phyloP scores from a whole-genome alignment of 1,140 invertebrate genomes.

The Drosophila pruinosa region DNA sequence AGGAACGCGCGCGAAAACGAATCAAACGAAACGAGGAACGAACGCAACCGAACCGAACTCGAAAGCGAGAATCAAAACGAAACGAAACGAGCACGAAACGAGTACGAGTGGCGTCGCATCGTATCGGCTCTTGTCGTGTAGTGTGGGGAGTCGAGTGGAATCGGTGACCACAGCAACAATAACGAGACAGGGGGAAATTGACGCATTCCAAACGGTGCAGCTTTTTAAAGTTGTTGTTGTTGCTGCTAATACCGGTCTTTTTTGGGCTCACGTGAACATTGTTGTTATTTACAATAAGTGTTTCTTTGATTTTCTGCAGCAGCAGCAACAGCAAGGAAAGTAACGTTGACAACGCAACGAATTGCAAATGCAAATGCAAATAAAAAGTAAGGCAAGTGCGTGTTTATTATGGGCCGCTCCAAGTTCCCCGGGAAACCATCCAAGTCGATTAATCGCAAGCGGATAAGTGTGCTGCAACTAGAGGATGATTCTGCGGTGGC shows the following conservation, averaged over 20 bases:
- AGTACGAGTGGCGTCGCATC: not conserved
- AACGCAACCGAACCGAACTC: conserved; percentile 20
- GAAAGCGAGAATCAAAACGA: conserved; percentile 4
- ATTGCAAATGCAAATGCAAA: conserved; percentile 37
- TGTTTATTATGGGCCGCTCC: conserved; percentile 83
- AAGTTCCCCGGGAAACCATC: conserved; percentile 93
- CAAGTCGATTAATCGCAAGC: conserved; percentile 91
- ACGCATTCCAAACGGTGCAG: conserved; percentile 67
- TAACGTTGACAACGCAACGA: conserved; percentile 39
- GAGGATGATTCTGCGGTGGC: conserved; percentile 82
- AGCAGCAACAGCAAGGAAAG: conserved; percentile 31
- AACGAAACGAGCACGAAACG: not conserved
- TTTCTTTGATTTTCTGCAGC: not conserved
- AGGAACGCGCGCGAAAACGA: conserved; percentile 70
- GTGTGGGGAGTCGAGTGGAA: conserved; percentile 28
- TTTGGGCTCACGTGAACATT: conserved; percentile 55
- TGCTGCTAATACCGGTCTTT: conserved; percentile 66
- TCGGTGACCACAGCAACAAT: conserved; percentile 50
- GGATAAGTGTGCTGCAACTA: conserved; percentile 89
- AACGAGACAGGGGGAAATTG: conserved; percentile 43
- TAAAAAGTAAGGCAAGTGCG: conserved; percentile 53
- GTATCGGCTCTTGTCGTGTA: not conserved
- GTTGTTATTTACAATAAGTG: conserved; percentile 19
- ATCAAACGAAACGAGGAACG: conserved; percentile 30
- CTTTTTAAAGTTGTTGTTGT: conserved; percentile 31